Evolutionary conservation across 2,797 vertebrate species (phyloP).

Genomic region (Sylvilagus floridanus): DNA sequence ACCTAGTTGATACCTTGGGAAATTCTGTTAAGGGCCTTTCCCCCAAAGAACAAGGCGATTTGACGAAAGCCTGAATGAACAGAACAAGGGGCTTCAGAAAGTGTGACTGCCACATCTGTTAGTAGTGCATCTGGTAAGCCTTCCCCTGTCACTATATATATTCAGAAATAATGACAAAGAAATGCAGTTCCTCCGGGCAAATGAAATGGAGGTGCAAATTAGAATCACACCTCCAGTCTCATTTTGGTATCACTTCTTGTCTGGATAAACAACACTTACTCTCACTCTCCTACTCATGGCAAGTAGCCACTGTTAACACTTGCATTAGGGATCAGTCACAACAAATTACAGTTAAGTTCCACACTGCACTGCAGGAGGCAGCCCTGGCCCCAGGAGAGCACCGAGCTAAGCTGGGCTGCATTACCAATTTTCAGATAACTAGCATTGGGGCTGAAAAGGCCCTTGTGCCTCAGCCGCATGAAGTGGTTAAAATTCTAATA

Average conservation of each 20-base stretch:
- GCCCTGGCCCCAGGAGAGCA: not conserved
- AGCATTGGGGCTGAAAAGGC: constrained; percentile 38
- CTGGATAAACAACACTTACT: constrained; percentile 85
- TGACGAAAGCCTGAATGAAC: constrained; percentile 60
- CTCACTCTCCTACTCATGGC: constrained; percentile 76
- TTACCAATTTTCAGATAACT: constrained; percentile 57
- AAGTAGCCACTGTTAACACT: constrained; percentile 83
- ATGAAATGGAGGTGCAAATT: constrained; percentile 86
- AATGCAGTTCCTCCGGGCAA: constrained; percentile 78
- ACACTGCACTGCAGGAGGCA: constrained; percentile 34
- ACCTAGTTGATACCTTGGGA: not conserved
- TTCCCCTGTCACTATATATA: constrained; percentile 75
- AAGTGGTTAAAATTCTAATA: constrained; percentile 55
- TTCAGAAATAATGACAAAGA: constrained; percentile 81
- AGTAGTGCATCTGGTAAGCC: constrained; percentile 67
- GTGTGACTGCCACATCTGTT: constrained; percentile 80
- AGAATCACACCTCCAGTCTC: constrained; percentile 86
- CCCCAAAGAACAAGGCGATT: not conserved
- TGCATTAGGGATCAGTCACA: constrained; percentile 82
- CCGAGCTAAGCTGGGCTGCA: constrained; percentile 9
- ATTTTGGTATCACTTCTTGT: constrained; percentile 84
- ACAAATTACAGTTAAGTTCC: constrained; percentile 76
- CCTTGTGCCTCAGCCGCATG: not conserved
- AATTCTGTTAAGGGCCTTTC: constrained; percentile 17
- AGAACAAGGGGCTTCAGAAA: constrained; percentile 9